phyloP scores from a whole-genome alignment of 2,888 invertebrate species.

The Timema podura region DNA sequence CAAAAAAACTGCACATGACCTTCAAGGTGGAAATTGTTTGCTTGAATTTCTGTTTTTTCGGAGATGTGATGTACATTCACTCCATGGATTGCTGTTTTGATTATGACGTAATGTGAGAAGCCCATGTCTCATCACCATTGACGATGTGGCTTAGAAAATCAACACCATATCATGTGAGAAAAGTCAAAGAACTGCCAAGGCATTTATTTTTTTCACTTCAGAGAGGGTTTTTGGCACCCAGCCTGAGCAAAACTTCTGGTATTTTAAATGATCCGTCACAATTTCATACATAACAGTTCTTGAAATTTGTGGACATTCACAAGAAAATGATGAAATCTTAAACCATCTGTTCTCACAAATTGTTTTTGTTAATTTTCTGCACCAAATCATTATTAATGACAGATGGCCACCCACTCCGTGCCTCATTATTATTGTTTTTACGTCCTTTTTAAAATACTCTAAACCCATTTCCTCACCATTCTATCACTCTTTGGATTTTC shows the following conservation, averaged over 20 bases:
- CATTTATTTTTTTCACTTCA: slow-evolving; percentile 8
- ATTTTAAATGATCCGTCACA: slow-evolving; percentile 18
- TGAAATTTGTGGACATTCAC: not conserved
- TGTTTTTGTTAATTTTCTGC: not conserved
- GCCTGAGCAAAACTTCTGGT: slow-evolving; percentile 6
- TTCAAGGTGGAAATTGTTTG: slow-evolving; percentile 1
- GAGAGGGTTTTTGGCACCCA: slow-evolving; percentile 11
- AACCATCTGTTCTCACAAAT: not conserved
- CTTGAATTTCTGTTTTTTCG: slow-evolving; percentile 11
- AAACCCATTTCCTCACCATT: slow-evolving; percentile 16
- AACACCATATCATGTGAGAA: not conserved
- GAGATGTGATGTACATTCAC: slow-evolving; percentile 10
- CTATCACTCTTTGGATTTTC: slow-evolving; percentile 13
- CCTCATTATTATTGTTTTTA: not conserved
- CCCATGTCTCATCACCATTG: slow-evolving; percentile 9
- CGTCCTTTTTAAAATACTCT: not conserved
- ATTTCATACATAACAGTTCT: slow-evolving; percentile 14
- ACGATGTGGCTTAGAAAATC: slow-evolving; percentile 1
- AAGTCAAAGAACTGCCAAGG: not conserved
- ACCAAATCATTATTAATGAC: no score
- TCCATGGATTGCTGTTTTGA: slow-evolving; percentile 17
- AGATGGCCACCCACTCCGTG: not conserved
- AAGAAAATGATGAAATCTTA: not conserved
- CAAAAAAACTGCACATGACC: slow-evolving; percentile 6
- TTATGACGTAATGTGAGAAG: not conserved